Percentiles rank a stretch among this genome's conserved stretches.
Evolutionary conservation across 2,888 invertebrate genomes (phyloP).

Genomic region (Rhimphoctona megacephalus): DNA sequence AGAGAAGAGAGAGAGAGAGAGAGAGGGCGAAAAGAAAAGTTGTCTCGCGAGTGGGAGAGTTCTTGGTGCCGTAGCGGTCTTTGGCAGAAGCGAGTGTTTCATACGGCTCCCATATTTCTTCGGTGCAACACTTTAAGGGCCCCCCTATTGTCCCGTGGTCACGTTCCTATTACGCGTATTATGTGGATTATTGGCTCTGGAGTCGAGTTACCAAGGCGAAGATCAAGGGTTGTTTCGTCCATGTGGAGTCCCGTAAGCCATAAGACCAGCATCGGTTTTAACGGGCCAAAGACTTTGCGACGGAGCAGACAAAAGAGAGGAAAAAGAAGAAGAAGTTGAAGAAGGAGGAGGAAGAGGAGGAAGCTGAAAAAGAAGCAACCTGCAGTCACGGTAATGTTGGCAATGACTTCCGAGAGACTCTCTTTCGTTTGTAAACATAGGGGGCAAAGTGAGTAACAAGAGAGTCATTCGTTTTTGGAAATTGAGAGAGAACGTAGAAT

Average conservation of each 20-base stretch:
- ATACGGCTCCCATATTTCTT: conserved; percentile 67
- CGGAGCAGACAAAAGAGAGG: conserved; percentile 21
- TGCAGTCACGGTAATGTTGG: conserved; percentile 32
- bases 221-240: conserved; percentile 51
- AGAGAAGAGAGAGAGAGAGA: conserved; percentile 2
- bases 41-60: conserved; percentile 39
- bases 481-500: conserved; percentile 11
- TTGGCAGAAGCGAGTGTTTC: conserved; percentile 45
- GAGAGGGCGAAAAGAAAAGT: neutral
- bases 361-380: conserved; percentile 26
- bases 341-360: conserved; percentile 19
- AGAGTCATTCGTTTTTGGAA: conserved; percentile 37
- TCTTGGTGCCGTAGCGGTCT: conserved; percentile 36
- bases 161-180: conserved; percentile 71
- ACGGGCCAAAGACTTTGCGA: conserved; percentile 31
- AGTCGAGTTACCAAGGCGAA: conserved; percentile 68
- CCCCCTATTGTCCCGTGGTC: conserved; percentile 70
- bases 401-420: conserved; percentile 62
- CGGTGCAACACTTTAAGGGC: conserved; percentile 68
- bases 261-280: conserved; percentile 29
- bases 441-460: conserved; percentile 77
- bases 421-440: conserved; percentile 80
- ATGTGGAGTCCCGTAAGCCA: conserved; percentile 54
- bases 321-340: neutral
- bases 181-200: conserved; percentile 71